Percentiles rank a stretch among this genome's conserved stretches.
Evolutionary conservation across 1,140 invertebrate genomes (phyloP).

Genomic region (Cotesia chilonis): DNA sequence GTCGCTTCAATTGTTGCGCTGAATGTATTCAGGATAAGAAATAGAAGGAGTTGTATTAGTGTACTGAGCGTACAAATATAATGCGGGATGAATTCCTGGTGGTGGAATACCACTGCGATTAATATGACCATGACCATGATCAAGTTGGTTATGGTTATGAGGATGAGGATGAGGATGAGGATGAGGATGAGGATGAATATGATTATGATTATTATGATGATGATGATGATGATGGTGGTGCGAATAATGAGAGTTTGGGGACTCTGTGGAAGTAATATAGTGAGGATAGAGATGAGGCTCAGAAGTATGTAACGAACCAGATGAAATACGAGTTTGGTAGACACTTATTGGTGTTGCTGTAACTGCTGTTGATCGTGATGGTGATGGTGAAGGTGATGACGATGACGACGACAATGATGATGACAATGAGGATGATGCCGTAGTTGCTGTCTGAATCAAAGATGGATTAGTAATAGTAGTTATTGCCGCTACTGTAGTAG

Average conservation of each 20-base stretch:
- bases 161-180: constrained; percentile 40
- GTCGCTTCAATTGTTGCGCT: constrained; percentile 56
- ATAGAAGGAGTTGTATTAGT: constrained; percentile 55
- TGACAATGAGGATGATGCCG: constrained; percentile 48
- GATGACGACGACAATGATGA: constrained; percentile 47
- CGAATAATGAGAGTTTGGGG: constrained; percentile 45
- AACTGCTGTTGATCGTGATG: constrained; percentile 54
- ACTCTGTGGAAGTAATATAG: constrained; percentile 49
- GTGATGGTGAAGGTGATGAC: constrained; percentile 50
- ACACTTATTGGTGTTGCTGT: constrained; percentile 58
- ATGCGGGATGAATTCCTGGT: constrained; percentile 60
- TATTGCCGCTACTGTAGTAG: neutral
- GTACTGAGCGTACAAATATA: constrained; percentile 64
- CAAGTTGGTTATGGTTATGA: constrained; percentile 41
- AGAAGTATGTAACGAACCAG: constrained; percentile 50
- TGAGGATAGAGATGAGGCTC: constrained; percentile 56
- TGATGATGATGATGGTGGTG: constrained; percentile 28
- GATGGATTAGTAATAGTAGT: no score
- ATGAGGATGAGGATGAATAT: constrained; percentile 32
- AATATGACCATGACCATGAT: constrained; percentile 46
- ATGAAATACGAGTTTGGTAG: constrained; percentile 58
- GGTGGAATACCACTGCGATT: constrained; percentile 47
- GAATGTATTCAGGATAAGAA: constrained; percentile 62
- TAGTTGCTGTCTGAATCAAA: no score
- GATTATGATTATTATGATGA: constrained; percentile 8